Percentiles rank a stretch among this genome's conserved stretches.
phyloP scores from a whole-genome alignment of 2,113 vertebrate genomes.

The Tinamus guttatus region DNA sequence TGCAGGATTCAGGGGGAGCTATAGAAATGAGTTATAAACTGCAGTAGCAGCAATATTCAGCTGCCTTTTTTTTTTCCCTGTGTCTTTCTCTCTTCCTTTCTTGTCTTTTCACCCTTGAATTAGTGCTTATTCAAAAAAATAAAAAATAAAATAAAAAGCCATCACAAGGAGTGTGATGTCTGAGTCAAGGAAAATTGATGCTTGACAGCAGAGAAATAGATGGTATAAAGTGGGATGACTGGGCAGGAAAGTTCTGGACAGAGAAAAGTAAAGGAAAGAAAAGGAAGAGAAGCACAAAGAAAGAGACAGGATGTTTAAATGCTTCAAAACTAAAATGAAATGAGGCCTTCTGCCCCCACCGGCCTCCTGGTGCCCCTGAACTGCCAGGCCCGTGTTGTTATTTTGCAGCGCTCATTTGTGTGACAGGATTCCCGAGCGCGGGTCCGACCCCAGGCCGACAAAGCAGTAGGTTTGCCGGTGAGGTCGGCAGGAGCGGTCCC shows the following conservation, averaged over 20 bases:
- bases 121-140: slow-evolving; percentile 13
- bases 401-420: slow-evolving; percentile 35
- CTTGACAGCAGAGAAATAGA: not conserved
- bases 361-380: not conserved
- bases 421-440: not conserved
- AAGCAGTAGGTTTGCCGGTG: not conserved
- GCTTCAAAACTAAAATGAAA: slow-evolving; percentile 19
- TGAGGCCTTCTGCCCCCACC: not conserved
- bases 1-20: not conserved
- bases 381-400: slow-evolving; percentile 6
- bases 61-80: not conserved
- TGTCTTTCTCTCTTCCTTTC: not conserved
- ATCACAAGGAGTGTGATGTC: not conserved
- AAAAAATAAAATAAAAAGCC: not conserved
- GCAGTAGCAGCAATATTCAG: not conserved
- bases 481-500: not conserved
- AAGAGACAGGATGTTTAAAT: not conserved
- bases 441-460: too few species aligned
- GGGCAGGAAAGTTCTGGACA: not conserved
- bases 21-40: slow-evolving; percentile 1
- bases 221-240: not conserved
- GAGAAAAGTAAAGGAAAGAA: not conserved
- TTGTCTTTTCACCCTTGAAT: slow-evolving; percentile 34
- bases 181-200: not conserved
- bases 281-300: not conserved